A percentile compares a stretch with the other conserved stretches of the same genome.
Conservation (phyloP, 2,113 vertebrate species). For the Charina bottae region DNA sequence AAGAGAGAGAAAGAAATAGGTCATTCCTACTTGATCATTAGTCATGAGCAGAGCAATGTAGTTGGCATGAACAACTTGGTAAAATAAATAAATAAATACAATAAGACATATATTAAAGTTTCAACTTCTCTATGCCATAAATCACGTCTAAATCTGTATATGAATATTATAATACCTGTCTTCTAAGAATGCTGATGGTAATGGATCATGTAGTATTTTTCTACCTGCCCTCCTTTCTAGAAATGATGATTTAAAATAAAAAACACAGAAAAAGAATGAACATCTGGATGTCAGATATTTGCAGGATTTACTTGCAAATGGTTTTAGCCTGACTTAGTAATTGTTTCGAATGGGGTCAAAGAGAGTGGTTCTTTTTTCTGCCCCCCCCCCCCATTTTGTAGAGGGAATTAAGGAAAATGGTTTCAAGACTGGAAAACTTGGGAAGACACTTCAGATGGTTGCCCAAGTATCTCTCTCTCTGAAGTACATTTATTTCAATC, state of each 20-base stretch:
- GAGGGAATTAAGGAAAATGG: conserved; percentile 40
- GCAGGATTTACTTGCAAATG: neutral
- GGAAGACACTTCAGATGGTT: conserved; percentile 63
- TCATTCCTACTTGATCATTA: neutral
- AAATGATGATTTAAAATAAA: neutral
- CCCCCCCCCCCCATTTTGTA: conserved; percentile 32
- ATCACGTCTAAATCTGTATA: neutral
- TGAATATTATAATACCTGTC: neutral
- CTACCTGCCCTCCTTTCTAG: neutral
- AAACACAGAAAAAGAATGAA: neutral
- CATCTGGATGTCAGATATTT: conserved; percentile 19
- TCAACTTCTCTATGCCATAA: neutral
- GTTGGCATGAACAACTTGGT: neutral
- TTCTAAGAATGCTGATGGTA: neutral
- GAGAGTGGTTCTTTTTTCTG: neutral
- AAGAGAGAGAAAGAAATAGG: neutral
- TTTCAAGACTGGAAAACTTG: conserved; percentile 60
- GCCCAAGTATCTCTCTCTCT: conserved; percentile 71
- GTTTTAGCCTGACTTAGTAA: conserved; percentile 27
- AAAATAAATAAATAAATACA: neutral
- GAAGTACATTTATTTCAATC: conserved; percentile 76
- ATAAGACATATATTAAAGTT: neutral
- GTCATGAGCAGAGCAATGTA: neutral
- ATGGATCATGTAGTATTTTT: neutral
- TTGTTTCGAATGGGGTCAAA: conserved; percentile 14